Evolutionary conservation across 2,113 vertebrate genomes (phyloP), one percentile per base, ranked within the genome.

Genomic region (Neolamprologus brichardi): DNA sequence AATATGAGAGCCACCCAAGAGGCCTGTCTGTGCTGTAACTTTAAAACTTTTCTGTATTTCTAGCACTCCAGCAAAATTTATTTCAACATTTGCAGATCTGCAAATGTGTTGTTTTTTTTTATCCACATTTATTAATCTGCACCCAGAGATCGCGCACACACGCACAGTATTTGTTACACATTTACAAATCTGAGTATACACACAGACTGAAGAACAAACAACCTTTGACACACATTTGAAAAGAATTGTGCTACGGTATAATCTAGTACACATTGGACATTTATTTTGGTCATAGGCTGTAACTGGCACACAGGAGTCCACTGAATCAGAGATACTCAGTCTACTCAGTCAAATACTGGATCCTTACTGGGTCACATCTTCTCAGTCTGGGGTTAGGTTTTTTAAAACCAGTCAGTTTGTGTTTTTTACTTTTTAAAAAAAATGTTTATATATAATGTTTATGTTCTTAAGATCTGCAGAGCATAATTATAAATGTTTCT

Each of bases 381-480:
- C 41, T 30, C 23, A 25, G n/a, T 77, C 41, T 28, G 15, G 9
- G 15, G 15, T 8, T 10, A 11, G 11, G 8, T 20, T 34, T 64
- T 75, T 32, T 39, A 18, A 34, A 6, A 64, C 3, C 25, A 11
- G 6, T 79, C 13, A 53, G 28, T 84, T 49, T 81, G 9, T 53
- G 82, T 81, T 44, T 84, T 51, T 84, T 75, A 32, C 5, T 62
- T 32, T 51, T 17, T 0, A 0, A 2, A 32, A 60, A 60, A 60
- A 60, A 10, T 2, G 8, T 53, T 90, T 39, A 58, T 77, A 37
- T 53, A 34, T 62, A 32, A 18, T 62, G 17, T 62, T 34, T 62
- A 60, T 60, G 25, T 88, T 80, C 85, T 64, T 85, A 79, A 60
- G 5, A 44, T 53, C 18, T 91, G 88, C 91, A 87, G 92, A 89